A percentile compares a stretch with the other conserved stretches of the same genome.
phyloP scores from a whole-genome alignment of 2,888 invertebrate genomes.

The Altica lythri region DNA sequence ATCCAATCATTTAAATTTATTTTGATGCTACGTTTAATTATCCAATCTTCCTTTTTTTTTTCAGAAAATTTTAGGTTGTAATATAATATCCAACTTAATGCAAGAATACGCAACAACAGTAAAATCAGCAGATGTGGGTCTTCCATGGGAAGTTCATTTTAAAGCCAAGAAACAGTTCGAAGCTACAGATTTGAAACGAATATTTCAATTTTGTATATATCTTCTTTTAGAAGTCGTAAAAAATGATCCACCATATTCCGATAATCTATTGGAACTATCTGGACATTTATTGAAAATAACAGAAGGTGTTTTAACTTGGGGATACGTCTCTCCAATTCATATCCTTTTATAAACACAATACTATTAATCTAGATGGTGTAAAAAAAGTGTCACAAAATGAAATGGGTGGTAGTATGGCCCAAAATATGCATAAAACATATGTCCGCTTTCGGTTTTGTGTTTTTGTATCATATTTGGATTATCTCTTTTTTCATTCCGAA shows the following conservation, averaged over 20 bases:
- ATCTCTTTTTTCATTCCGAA: no score
- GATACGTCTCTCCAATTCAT: constrained; percentile 68
- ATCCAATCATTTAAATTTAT: no score
- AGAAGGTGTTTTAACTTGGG: constrained; percentile 82
- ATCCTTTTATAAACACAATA: constrained; percentile 49
- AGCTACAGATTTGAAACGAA: constrained; percentile 74
- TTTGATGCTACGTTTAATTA: no score
- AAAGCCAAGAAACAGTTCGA: constrained; percentile 85
- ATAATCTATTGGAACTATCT: constrained; percentile 64
- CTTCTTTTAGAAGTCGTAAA: constrained; percentile 65
- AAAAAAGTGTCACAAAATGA: no score
- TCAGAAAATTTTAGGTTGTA: constrained; percentile 83
- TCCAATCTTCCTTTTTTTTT: constrained; percentile 40
- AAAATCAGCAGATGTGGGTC: constrained; percentile 83
- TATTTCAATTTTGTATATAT: constrained; percentile 74
- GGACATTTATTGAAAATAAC: constrained; percentile 76
- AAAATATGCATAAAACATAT: no score
- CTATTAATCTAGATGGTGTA: no score
- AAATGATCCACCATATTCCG: constrained; percentile 57
- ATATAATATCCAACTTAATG: constrained; percentile 80
- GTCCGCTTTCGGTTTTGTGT: no score
- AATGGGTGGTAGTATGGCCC: no score
- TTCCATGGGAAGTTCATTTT: constrained; percentile 87
- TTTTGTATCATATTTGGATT: no score
- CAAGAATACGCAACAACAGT: constrained; percentile 87